Evolutionary conservation across 2,113 vertebrate genomes (phyloP).

Genomic region (Carollia perspicillata): DNA sequence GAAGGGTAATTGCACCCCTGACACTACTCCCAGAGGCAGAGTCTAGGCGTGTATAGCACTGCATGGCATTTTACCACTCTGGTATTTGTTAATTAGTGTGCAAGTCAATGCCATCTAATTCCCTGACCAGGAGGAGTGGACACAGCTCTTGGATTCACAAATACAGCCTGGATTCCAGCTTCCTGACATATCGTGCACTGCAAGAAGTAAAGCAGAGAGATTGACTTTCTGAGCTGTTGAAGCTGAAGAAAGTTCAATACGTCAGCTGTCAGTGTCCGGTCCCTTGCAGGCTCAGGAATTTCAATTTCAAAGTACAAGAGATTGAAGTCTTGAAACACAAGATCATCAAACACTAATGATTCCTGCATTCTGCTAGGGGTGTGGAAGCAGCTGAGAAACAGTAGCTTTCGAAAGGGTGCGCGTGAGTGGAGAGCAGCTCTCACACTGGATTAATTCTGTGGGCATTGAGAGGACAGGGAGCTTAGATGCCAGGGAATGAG

Average conservation of each 20-base stretch:
- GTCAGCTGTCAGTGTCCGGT: slow-evolving; percentile 75
- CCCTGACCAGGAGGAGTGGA: neutral
- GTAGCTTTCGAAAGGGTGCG: neutral
- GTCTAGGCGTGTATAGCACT: neutral
- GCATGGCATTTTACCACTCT: neutral
- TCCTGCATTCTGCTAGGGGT: slow-evolving; percentile 66
- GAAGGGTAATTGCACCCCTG: neutral
- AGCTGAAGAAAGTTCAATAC: slow-evolving; percentile 80
- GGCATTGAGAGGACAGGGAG: neutral
- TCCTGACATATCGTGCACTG: slow-evolving; percentile 17
- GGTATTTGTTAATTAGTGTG: neutral
- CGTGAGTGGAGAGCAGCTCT: neutral
- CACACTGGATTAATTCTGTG: slow-evolving; percentile 59
- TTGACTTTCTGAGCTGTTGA: slow-evolving; percentile 73
- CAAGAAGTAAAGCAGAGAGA: slow-evolving; percentile 56
- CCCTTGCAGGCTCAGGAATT: slow-evolving; percentile 79
- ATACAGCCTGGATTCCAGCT: neutral
- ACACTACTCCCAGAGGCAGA: neutral
- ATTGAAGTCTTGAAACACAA: slow-evolving; percentile 80
- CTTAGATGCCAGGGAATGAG: slow-evolving; percentile 10
- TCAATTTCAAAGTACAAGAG: slow-evolving; percentile 83
- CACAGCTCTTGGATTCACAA: neutral
- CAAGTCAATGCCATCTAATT: neutral
- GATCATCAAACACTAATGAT: slow-evolving; percentile 80
- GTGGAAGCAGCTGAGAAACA: slow-evolving; percentile 48